Evolutionary conservation across 2,888 invertebrate species (phyloP).

Genomic region (Morpho helenor): DNA sequence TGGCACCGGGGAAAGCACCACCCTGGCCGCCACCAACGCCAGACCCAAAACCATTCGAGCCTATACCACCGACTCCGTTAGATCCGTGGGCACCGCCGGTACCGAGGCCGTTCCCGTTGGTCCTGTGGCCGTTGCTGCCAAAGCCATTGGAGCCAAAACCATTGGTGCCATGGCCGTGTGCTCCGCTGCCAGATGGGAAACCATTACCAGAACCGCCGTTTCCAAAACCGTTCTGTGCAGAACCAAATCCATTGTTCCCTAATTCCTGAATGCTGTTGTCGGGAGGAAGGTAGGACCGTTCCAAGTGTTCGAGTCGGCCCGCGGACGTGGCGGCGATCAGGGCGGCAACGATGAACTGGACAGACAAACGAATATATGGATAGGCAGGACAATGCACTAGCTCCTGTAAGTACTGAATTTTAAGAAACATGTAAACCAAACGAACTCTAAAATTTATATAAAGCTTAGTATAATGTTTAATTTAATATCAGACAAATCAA

Average conservation of each 20-base stretch:
- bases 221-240: conserved; percentile 9
- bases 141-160: conserved; percentile 13
- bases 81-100: background rate
- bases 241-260: conserved; percentile 6
- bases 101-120: background rate
- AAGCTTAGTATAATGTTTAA: too few species aligned
- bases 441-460: too few species aligned
- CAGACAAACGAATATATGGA: conserved; percentile 5
- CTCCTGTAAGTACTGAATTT: too few species aligned
- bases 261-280: conserved; percentile 29
- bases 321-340: conserved; percentile 56
- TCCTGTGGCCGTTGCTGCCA: background rate
- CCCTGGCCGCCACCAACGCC: conserved; percentile 23
- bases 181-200: background rate
- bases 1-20: conserved; percentile 38
- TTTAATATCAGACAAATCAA: too few species aligned
- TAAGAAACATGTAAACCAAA: too few species aligned
- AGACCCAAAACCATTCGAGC: conserved; percentile 22
- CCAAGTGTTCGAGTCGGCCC: conserved; percentile 62
- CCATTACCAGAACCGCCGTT: conserved; percentile 12
- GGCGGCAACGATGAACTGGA: conserved; percentile 59
- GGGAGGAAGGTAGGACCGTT: conserved; percentile 65
- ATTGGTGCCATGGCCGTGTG: background rate
- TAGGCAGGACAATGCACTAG: too few species aligned
- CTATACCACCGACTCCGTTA: conserved; percentile 11